Evolutionary conservation across 2,113 vertebrate species (phyloP).

Genomic region (Climacteris rufus): DNA sequence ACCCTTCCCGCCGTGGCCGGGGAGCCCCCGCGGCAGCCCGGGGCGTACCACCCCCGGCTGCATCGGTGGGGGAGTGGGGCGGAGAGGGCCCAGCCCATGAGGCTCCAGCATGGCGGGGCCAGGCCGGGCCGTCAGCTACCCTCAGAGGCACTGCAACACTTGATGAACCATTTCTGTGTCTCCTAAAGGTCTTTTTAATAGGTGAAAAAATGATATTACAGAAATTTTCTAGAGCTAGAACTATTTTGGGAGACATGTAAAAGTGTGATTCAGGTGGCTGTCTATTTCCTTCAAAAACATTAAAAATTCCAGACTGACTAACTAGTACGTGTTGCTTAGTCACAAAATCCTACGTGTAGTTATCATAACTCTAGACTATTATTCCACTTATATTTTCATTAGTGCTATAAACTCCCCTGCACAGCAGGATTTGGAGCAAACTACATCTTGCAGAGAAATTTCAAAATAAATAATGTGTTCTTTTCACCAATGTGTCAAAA

Average conservation of each 20-base stretch:
- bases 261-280: slow-evolving; percentile 44
- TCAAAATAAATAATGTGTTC: background rate
- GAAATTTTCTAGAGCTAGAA: background rate
- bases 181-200: background rate
- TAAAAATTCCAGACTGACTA: slow-evolving; percentile 3
- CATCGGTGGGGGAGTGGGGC: too few relatives aligned
- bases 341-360: background rate
- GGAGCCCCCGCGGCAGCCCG: too few relatives aligned
- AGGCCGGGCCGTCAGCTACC: too few relatives aligned
- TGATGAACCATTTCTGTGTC: background rate
- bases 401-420: background rate
- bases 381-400: slow-evolving; percentile 28
- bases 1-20: too few relatives aligned
- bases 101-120: too few relatives aligned
- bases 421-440: background rate
- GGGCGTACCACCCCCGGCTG: too few relatives aligned
- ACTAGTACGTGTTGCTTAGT: slow-evolving; percentile 44
- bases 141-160: too few relatives aligned
- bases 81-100: too few relatives aligned
- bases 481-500: background rate
- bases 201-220: background rate
- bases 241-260: background rate
- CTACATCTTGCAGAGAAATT: background rate
- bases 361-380: slow-evolving; percentile 22
- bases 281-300: slow-evolving; percentile 16